A percentile compares a stretch with the other conserved stretches of the same genome.
These are phyloP conservation scores for Gadopsis bispinosus DNA, from an alignment of 2,797 vertebrate genomes.

Conservation along the genomic window DNA sequence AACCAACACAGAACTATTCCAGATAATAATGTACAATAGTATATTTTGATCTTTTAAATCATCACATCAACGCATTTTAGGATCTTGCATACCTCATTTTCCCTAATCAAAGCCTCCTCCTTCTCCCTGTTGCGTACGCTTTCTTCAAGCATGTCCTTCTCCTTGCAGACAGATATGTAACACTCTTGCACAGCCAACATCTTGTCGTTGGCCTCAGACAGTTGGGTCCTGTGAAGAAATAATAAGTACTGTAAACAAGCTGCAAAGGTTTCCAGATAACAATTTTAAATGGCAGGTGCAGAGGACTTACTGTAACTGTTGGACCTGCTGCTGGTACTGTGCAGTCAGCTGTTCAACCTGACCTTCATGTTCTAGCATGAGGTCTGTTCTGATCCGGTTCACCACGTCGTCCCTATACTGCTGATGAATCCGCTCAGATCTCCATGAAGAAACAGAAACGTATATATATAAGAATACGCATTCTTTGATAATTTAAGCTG, in stretches of 20 bases:
- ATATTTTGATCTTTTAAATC: background rate
- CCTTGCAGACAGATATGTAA: slow-evolving; percentile 93
- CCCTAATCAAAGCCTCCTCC: slow-evolving; percentile 78
- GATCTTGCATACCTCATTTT: slow-evolving; percentile 84
- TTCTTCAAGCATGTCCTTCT: slow-evolving; percentile 90
- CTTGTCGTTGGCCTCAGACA: slow-evolving; percentile 88
- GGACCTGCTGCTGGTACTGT: slow-evolving; percentile 85
- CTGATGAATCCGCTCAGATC: slow-evolving; percentile 91
- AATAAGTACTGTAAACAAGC: background rate
- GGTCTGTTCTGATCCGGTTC: slow-evolving; percentile 85
- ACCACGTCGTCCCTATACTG: slow-evolving; percentile 94
- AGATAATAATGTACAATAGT: background rate
- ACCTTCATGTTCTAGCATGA: slow-evolving; percentile 81
- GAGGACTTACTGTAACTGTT: slow-evolving; percentile 86
- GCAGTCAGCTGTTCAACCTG: slow-evolving; percentile 85
- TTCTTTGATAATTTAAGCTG: background rate
- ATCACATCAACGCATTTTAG: background rate
- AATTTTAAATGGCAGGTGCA: background rate
- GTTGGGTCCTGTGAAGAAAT: slow-evolving; percentile 81
- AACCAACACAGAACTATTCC: background rate
- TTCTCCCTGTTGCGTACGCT: slow-evolving; percentile 76
- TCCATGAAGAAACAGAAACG: slow-evolving; percentile 46
- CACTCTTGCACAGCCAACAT: slow-evolving; percentile 91
- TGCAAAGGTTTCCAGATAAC: background rate
- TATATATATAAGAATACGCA: background rate